Evolutionary conservation across 2,113 vertebrate species (phyloP).

Genomic region (Ifrita kowaldi): DNA sequence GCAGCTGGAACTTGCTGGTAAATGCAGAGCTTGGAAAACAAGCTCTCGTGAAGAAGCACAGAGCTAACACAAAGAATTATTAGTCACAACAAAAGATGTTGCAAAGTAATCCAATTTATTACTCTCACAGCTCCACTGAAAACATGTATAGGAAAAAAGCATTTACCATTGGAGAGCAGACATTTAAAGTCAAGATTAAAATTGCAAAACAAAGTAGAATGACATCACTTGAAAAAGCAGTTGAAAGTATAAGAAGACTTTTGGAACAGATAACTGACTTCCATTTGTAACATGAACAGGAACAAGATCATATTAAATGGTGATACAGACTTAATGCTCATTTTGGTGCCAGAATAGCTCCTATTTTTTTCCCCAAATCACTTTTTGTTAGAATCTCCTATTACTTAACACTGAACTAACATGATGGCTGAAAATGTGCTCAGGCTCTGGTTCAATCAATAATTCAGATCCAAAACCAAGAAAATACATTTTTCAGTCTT

Average conservation of each 20-base stretch:
- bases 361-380: background rate
- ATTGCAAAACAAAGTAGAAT: background rate
- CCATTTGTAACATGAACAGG: background rate
- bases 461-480: background rate
- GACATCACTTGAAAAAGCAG: background rate
- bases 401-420: background rate
- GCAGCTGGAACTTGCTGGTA: constrained; percentile 41
- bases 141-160: background rate
- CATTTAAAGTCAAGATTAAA: background rate
- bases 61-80: background rate
- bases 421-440: background rate
- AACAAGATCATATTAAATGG: background rate
- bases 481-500: background rate
- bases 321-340: background rate
- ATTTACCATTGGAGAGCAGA: background rate
- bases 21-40: constrained; percentile 13
- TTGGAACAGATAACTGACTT: background rate
- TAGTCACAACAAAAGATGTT: background rate
- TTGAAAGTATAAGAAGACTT: background rate
- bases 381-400: background rate
- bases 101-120: constrained; percentile 11
- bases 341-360: background rate
- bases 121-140: background rate
- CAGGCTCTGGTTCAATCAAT: background rate
- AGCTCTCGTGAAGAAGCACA: background rate